Evolutionary conservation across 2,113 vertebrate genomes (phyloP).

Genomic region (Pterocles burchelli): DNA sequence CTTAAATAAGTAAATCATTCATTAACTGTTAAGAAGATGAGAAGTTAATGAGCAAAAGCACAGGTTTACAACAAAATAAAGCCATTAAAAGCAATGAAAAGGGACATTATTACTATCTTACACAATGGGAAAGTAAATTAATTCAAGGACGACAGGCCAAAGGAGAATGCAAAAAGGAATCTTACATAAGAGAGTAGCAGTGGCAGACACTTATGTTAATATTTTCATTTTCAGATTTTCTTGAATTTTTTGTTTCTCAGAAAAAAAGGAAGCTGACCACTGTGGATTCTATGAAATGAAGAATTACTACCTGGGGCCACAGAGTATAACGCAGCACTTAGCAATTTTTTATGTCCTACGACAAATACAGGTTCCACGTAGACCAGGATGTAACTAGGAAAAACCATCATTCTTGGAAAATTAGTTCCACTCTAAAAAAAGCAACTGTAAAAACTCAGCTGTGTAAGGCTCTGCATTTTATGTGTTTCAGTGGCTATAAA

Average conservation of each 20-base stretch:
- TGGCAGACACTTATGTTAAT: neutral
- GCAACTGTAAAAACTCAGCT: neutral
- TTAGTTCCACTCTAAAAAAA: neutral
- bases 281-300: neutral
- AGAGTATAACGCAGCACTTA: fast-evolving
- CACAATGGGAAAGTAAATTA: neutral
- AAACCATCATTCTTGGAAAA: neutral
- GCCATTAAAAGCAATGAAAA: neutral
- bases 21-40: neutral
- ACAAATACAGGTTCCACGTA: neutral
- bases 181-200: neutral
- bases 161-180: neutral
- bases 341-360: neutral
- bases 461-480: neutral
- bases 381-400: neutral
- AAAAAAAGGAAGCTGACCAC: neutral
- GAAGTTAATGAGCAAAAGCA: neutral
- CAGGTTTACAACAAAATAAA: neutral
- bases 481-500: neutral
- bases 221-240: neutral
- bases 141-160: neutral
- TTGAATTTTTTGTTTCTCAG: neutral
- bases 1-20: neutral
- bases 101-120: neutral
- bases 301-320: neutral